These are phyloP conservation scores for Antechinus stuartii DNA, from an alignment of 2,113 vertebrate genomes.

Conservation along the genomic window DNA sequence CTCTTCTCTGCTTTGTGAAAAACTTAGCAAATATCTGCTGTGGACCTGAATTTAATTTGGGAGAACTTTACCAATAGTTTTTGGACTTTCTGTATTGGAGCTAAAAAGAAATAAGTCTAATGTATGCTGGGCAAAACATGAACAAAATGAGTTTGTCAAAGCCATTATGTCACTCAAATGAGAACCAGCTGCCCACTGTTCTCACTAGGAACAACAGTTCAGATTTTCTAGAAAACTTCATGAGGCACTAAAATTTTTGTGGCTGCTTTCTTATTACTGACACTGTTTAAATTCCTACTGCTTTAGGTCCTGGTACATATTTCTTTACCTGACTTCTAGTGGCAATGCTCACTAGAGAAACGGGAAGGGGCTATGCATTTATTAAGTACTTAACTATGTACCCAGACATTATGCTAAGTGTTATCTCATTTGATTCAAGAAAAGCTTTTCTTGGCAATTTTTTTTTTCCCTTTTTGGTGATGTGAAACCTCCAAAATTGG, in stretches of 20 bases:
- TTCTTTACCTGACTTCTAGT: constrained; percentile 44
- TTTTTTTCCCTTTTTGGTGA: background rate
- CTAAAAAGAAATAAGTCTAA: constrained; percentile 24
- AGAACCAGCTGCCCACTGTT: constrained; percentile 49
- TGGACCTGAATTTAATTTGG: constrained; percentile 4
- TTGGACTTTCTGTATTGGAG: constrained; percentile 23
- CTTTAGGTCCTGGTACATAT: constrained; percentile 29
- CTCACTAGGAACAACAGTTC: constrained; percentile 39
- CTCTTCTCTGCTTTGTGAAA: constrained; percentile 37
- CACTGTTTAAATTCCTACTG: constrained; percentile 53
- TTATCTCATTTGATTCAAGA: background rate
- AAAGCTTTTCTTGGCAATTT: background rate
- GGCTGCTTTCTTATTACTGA: background rate
- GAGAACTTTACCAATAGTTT: background rate
- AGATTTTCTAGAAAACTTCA: constrained; percentile 44
- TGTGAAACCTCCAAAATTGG: constrained; percentile 24
- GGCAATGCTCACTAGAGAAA: background rate
- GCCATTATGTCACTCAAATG: constrained; percentile 25
- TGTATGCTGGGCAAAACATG: background rate
- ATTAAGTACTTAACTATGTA: background rate
- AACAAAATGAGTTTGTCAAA: constrained; percentile 35
- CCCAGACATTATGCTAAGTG: background rate
- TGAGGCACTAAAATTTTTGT: constrained; percentile 32
- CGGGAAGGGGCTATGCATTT: background rate
- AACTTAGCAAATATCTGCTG: constrained; percentile 33